These are phyloP conservation scores for Sarcoramphus papa DNA, from an alignment of 2,797 vertebrate species.

Conservation along the genomic window DNA sequence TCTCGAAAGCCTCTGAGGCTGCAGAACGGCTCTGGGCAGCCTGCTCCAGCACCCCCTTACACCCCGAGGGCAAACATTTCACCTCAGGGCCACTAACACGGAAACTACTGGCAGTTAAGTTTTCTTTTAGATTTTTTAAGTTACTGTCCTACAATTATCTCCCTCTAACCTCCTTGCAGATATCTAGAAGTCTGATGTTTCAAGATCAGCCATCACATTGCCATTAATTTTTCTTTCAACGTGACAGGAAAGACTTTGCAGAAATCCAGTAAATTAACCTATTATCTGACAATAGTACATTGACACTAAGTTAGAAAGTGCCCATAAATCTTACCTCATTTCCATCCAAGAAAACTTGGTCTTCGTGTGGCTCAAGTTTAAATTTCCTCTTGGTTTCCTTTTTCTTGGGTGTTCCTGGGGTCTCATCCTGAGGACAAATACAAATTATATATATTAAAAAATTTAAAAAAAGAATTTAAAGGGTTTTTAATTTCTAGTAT, in stretches of 20 bases:
- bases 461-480: neutral
- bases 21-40: neutral
- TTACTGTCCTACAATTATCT: neutral
- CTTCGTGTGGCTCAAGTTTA: slow-evolving; percentile 96
- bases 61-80: fast-evolving
- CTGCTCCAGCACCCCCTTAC: neutral
- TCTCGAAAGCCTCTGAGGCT: neutral
- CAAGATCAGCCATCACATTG: neutral
- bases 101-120: neutral
- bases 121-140: neutral
- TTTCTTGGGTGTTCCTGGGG: slow-evolving; percentile 94
- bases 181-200: neutral
- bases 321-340: slow-evolving; percentile 82
- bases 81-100: fast-evolving
- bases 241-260: neutral
- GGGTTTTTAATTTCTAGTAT: neutral
- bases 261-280: neutral
- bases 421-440: slow-evolving; percentile 83
- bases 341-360: slow-evolving; percentile 95
- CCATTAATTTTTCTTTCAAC: neutral
- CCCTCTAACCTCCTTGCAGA: neutral
- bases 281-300: fast-evolving
- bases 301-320: neutral
- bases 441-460: neutral
- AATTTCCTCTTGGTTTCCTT: slow-evolving; percentile 98